These are phyloP conservation scores for Cirrhinus molitorella DNA, from an alignment of 2,797 vertebrate genomes.

Conservation along the genomic window DNA sequence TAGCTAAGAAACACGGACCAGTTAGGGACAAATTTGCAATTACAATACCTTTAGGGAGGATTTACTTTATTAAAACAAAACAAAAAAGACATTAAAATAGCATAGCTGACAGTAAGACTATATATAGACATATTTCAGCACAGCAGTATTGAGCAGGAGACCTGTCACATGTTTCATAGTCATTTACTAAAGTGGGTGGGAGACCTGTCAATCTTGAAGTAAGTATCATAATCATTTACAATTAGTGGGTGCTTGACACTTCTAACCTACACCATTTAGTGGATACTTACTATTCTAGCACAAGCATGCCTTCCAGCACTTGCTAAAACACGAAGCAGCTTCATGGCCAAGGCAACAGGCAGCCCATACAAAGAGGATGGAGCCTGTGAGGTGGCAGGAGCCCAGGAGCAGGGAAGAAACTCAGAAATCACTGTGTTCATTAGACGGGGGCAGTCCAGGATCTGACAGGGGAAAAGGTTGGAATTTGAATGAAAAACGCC, in stretches of 20 bases:
- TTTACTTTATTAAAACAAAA: neutral
- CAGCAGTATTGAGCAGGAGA: neutral
- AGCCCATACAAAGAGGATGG: conserved; percentile 82
- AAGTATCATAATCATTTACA: conserved; percentile 12
- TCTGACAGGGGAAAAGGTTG: conserved; percentile 69
- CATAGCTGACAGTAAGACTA: neutral
- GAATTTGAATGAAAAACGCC: neutral
- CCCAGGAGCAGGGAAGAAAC: conserved; percentile 91
- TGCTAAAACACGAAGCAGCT: conserved; percentile 90
- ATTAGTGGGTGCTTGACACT: conserved; percentile 1
- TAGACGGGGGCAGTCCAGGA: conserved; percentile 91
- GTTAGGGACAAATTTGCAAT: neutral
- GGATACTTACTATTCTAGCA: conserved; percentile 87
- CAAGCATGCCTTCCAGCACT: conserved; percentile 88
- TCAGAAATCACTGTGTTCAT: conserved; percentile 88
- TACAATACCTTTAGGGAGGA: neutral
- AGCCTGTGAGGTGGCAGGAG: conserved; percentile 65
- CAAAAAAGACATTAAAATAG: neutral
- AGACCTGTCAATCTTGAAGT: neutral
- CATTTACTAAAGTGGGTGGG: neutral
- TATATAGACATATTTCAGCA: neutral
- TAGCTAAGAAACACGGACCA: conserved; percentile 76
- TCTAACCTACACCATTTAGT: neutral
- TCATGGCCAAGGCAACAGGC: conserved; percentile 87
- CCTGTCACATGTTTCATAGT: neutral